Evolutionary conservation across 2,113 vertebrate genomes (phyloP).

Genomic region (Gasterosteus aculeatus): DNA sequence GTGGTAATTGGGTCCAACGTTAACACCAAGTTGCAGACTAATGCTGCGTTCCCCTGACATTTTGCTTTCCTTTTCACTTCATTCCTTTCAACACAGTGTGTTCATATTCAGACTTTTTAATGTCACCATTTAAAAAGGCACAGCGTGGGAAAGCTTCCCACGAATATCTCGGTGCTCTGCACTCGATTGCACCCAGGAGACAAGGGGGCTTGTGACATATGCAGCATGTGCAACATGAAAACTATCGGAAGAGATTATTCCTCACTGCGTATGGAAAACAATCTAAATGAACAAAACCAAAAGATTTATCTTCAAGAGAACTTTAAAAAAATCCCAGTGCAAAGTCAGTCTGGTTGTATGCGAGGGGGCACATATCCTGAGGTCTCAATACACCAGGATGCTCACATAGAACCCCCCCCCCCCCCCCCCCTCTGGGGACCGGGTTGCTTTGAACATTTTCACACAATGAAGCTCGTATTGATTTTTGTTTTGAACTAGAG

Average conservation of each 20-base stretch:
- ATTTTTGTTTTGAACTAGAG: conserved; percentile 64
- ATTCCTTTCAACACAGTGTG: not conserved
- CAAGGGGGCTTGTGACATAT: not conserved
- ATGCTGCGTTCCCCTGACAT: conserved; percentile 37
- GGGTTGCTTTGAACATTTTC: conserved; percentile 66
- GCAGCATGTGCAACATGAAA: conserved; percentile 22
- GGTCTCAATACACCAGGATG: conserved; percentile 47
- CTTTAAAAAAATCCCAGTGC: conserved; percentile 22
- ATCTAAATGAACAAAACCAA: conserved; percentile 15
- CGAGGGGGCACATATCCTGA: conserved; percentile 41
- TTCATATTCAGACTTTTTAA: conserved; percentile 23
- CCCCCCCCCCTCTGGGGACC: conserved; percentile 42
- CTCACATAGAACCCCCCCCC: conserved; percentile 38
- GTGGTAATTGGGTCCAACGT: conserved; percentile 47
- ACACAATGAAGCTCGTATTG: conserved; percentile 59
- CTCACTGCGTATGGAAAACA: not conserved
- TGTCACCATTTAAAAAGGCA: conserved; percentile 10
- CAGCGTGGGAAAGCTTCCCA: conserved; percentile 1
- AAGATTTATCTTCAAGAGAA: conserved; percentile 17
- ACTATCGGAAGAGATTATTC: not conserved
- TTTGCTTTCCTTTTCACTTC: conserved; percentile 12
- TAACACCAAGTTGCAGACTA: conserved; percentile 28
- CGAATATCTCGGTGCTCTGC: conserved; percentile 7
- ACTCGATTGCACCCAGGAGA: conserved; percentile 19
- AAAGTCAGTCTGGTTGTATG: conserved; percentile 31